phyloP scores from a whole-genome alignment of 1,140 invertebrate species.

The Eupeodes corollae region DNA sequence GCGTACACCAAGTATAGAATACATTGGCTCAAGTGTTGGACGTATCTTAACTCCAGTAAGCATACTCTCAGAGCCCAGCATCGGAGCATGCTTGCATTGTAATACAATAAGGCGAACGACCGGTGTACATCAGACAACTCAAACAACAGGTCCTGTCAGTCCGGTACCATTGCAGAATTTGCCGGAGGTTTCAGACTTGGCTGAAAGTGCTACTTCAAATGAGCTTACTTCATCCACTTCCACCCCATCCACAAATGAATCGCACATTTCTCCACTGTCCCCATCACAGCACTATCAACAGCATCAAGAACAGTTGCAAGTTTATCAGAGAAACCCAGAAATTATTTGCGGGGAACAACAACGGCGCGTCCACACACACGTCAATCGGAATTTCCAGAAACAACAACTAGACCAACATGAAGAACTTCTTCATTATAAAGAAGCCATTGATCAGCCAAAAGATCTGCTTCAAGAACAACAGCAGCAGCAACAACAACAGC shows the following conservation, averaged over 20 bases:
- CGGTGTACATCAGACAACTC: slow-evolving; percentile 35
- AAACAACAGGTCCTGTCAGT: slow-evolving; percentile 36
- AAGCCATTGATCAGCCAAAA: neutral
- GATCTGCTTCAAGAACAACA: slow-evolving; percentile 6
- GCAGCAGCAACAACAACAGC: slow-evolving; percentile 4
- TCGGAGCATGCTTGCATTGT: slow-evolving; percentile 29
- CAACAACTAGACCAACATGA: neutral
- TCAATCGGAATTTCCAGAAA: neutral
- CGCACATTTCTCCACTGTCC: slow-evolving; percentile 5
- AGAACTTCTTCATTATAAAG: neutral
- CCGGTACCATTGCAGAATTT: slow-evolving; percentile 18
- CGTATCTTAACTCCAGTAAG: slow-evolving; percentile 4
- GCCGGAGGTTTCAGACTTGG: neutral
- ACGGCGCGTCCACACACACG: slow-evolving; percentile 9
- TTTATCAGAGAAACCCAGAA: neutral
- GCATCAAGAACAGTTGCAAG: neutral
- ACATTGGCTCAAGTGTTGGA: neutral
- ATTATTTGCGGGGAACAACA: neutral
- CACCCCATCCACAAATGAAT: slow-evolving; percentile 5
- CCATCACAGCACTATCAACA: slow-evolving; percentile 13
- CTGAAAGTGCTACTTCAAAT: neutral
- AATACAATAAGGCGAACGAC: slow-evolving; percentile 32
- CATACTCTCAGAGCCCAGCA: slow-evolving; percentile 1
- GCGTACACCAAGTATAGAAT: slow-evolving; percentile 7
- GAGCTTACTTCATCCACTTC: neutral